Base-by-base conservation (phyloP, 2,888 invertebrate genomes). In the Drosophila borealis region DNA sequence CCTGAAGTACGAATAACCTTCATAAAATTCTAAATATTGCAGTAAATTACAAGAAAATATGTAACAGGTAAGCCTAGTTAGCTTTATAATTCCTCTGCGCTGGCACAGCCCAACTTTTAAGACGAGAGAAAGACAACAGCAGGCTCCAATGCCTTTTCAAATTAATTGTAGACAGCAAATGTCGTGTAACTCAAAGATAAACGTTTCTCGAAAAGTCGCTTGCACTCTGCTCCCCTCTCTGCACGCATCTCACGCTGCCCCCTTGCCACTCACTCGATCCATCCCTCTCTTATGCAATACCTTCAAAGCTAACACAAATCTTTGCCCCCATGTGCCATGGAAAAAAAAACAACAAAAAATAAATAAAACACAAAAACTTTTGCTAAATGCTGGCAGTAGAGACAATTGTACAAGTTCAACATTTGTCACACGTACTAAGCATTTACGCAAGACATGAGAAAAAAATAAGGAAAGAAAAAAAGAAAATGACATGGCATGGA, bases 341-440 rank as follows among this genome's bases (percentile, higher is more conserved):
- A 42, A 17, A 39, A 48, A n/a, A 41, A 34, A 49, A 8, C 29
- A 50, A 29, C 39, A 10, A 51, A 39, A 29, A 60, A 51, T 5
- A 37, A 50, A 34, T 9, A 59, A 33, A 51, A 61, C 14, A 46
- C 41, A 44, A 53, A 62, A 78, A 81, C 61, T 79, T 81, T 74
- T 49, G 62, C 81, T 81, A 70, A 79, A 78, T 73, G 81, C 65
- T 53, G 70, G 53, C 53, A 55, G 53, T 59, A 48, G 49, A 66
- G 66, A 82, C 88, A 88, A 88, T 82, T 81, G 80, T 71, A 88
- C 86, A 80, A 82, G 83, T 74, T 72, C 70, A 81, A 85, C 88
- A 88, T 88, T 83, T 88, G 89, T 88, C 89, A 88, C 70, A 78
- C 72, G 81, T 80, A 68, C 70, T 50, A 78, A 70, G 66, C 62